Percentiles rank a stretch among this genome's conserved stretches.
These are phyloP conservation scores for Furcifer pardalis DNA, from an alignment of 2,797 vertebrate species.

Conservation along the genomic window DNA sequence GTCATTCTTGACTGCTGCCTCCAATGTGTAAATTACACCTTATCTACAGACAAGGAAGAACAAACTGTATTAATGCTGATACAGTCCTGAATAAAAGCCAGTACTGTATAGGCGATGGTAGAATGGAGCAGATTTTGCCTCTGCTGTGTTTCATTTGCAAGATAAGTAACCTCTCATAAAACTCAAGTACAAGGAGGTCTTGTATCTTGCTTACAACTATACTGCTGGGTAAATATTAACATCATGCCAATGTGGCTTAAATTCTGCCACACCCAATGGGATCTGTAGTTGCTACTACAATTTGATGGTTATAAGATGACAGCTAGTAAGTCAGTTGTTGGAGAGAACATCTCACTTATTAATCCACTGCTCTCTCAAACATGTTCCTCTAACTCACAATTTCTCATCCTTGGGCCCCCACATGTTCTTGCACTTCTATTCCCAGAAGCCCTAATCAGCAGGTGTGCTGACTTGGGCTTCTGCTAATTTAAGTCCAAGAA, in stretches of 20 bases:
- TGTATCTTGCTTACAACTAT: conserved; percentile 2
- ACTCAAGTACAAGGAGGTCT: not conserved
- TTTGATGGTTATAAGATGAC: not conserved
- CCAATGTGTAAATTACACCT: not conserved
- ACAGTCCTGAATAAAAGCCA: not conserved
- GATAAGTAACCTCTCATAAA: not conserved
- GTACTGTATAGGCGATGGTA: not conserved
- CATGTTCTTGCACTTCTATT: no score
- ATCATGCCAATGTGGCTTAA: not conserved
- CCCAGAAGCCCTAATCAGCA: no score
- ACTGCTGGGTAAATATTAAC: conserved; percentile 27
- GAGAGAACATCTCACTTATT: no score
- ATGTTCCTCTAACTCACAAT: no score
- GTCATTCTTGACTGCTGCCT: not conserved
- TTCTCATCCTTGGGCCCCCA: no score
- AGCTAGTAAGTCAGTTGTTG: no score
- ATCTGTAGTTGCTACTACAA: not conserved
- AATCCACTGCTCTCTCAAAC: no score
- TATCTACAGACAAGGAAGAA: not conserved
- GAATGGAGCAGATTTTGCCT: not conserved
- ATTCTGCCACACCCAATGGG: conserved; percentile 7
- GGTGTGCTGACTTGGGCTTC: no score
- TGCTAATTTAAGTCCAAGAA: no score
- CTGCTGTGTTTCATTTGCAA: not conserved
- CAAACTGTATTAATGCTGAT: not conserved